These are phyloP conservation scores for Laupala kohalensis DNA, from an alignment of 1,140 invertebrate genomes.

Conservation along the genomic window DNA sequence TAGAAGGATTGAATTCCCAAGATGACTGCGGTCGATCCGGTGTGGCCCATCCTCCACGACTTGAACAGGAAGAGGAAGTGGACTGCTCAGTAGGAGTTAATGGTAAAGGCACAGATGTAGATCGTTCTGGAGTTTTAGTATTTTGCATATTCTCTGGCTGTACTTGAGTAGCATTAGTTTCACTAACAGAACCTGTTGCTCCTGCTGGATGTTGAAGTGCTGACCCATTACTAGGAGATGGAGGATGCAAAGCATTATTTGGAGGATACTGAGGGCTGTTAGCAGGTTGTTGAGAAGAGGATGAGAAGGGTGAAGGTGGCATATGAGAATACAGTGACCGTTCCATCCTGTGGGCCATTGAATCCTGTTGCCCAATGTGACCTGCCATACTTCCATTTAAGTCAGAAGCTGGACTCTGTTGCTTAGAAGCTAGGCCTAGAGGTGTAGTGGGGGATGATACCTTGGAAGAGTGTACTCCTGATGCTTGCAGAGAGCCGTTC, in stretches of 20 bases:
- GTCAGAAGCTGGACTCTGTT: not conserved
- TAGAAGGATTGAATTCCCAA: constrained; percentile 7
- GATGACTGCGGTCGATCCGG: constrained; percentile 11
- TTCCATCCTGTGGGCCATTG: not conserved
- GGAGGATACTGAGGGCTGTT: constrained; percentile 5
- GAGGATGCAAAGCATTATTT: constrained; percentile 1
- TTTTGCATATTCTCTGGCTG: not conserved
- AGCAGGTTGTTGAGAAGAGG: constrained; percentile 5
- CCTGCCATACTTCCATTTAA: not conserved
- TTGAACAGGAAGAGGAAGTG: constrained; percentile 7
- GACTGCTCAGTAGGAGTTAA: constrained; percentile 9
- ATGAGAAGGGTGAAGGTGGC: constrained; percentile 9
- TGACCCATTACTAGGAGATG: not conserved
- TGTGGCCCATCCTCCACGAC: constrained; percentile 12
- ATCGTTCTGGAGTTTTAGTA: constrained; percentile 11
- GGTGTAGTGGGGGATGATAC: not conserved
- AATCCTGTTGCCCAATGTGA: constrained; percentile 1
- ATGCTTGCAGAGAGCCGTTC: not conserved
- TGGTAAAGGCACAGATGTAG: constrained; percentile 14
- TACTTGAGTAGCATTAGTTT: not conserved
- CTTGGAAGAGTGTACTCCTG: not conserved
- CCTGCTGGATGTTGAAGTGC: not conserved
- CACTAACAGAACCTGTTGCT: not conserved
- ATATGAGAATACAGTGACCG: constrained; percentile 9
- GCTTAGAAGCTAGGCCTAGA: not conserved